These are phyloP conservation scores for Nannoperca australis DNA, from an alignment of 2,797 vertebrate genomes.

Conservation along the genomic window DNA sequence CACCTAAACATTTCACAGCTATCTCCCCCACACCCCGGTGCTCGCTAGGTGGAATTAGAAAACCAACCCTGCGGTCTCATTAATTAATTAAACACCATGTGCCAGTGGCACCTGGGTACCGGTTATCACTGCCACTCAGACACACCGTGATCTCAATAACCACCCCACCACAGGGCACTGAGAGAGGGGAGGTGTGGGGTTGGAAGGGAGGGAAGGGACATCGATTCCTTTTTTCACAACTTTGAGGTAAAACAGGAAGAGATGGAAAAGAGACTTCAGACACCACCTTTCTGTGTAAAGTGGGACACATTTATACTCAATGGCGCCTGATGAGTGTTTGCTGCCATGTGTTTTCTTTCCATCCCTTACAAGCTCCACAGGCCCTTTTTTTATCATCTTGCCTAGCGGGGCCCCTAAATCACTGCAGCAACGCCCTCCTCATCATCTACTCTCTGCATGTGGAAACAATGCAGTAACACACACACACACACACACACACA, in stretches of 20 bases:
- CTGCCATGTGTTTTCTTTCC: conserved; percentile 37
- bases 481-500: conserved; percentile 13
- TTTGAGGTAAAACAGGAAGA: conserved; percentile 49
- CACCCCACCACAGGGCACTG: conserved; percentile 77
- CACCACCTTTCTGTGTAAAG: conserved; percentile 34
- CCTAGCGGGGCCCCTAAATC: conserved; percentile 72
- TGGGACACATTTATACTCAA: conserved; percentile 48
- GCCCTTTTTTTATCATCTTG: conserved; percentile 70
- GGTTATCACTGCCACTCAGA: conserved; percentile 85
- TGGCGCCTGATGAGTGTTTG: conserved; percentile 49
- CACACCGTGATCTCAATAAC: conserved; percentile 81
- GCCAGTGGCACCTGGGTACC: conserved; percentile 81
- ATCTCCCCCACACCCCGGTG: conserved; percentile 68
- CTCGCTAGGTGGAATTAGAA: conserved; percentile 82
- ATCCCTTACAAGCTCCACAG: conserved; percentile 25
- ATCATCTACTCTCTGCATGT: conserved; percentile 54
- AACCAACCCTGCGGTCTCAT: conserved; percentile 82
- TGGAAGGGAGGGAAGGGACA: conserved; percentile 29
- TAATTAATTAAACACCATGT: conserved; percentile 84
- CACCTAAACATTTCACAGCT: conserved; percentile 77
- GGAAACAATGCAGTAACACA: conserved; percentile 34
- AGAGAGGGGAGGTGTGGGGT: background rate
- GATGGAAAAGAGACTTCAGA: conserved; percentile 20
- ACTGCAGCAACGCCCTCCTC: conserved; percentile 58
- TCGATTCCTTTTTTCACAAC: conserved; percentile 43